Base-by-base conservation (phyloP, 2,888 invertebrate genomes). In the Oxytorus armatus region DNA sequence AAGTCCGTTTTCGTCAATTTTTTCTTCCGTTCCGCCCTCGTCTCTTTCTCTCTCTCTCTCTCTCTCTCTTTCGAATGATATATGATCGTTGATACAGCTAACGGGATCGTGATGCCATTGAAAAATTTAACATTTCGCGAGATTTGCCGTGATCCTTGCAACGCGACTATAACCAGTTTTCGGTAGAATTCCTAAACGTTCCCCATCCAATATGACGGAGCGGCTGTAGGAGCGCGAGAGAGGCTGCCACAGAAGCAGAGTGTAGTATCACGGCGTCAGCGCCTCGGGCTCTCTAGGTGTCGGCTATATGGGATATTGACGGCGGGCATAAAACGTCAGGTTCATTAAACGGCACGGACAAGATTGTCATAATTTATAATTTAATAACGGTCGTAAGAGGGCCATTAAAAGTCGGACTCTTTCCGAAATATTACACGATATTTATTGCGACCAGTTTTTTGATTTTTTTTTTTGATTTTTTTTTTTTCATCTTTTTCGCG, bases 311-410 rank as follows among this genome's bases (percentile, higher is more conserved):
- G 75, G 84, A 87, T 88, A 88, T 90, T 89, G 88, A 90, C 86
- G 83, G 82, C 77, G 81, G 70, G 82, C 86, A 85, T 89, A 88
- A 89, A 90, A 89, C 84, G 88, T 87, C 86, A 82, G 87, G 87
- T 88, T 90, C 87, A 85, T 90, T 89, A 90, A 89, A 87, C 87
- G 79, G 82, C 79, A 82, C 68, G 85, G 86, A 89, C 85, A 87
- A 89, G 87, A 89, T 89, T 88, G 89, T 89, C 89, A 89, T 90
- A 90, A 90, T 89, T 90, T 90, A 90, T 89, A 89, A 91, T 90
- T 90, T 89, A 90, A 90, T 90, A 90, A 90, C 88, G 86, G 87
- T 81, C 21, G 88, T 90, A 90, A 90, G 88, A 90, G 88, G 86
- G 82, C 87, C 85, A 91, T 90, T 90, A 90, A 88, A 87, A 87